Evolutionary conservation across 2,888 invertebrate species (phyloP).

Genomic region (Chaetogeoica ovagalla): DNA sequence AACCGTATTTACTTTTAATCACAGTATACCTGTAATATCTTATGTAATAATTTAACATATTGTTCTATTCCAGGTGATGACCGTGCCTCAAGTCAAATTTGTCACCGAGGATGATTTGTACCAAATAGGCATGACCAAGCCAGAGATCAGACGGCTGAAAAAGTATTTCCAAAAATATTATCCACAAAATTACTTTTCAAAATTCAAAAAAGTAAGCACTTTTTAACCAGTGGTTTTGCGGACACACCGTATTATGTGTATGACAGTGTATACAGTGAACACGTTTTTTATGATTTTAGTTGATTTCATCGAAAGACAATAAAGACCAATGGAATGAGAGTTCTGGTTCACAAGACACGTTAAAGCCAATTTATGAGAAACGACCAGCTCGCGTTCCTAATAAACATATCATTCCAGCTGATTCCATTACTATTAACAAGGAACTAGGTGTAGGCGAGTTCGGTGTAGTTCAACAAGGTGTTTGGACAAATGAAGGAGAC

Average conservation of each 20-base stretch:
- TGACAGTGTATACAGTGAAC: too few relatives aligned
- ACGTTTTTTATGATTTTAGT: slow-evolving; percentile 56
- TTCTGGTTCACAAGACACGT: slow-evolving; percentile 52
- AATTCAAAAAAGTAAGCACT: slow-evolving; percentile 74
- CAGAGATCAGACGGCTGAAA: slow-evolving; percentile 90
- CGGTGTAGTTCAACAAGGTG: slow-evolving; percentile 96
- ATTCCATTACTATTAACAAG: slow-evolving; percentile 89
- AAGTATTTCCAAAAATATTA: slow-evolving; percentile 93
- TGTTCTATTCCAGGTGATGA: slow-evolving; percentile 66
- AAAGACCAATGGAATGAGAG: slow-evolving; percentile 57
- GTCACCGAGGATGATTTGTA: slow-evolving; percentile 89
- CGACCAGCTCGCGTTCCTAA: slow-evolving; percentile 69
- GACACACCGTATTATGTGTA: neutral
- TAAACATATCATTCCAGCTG: slow-evolving; percentile 84
- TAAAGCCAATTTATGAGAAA: slow-evolving; percentile 58
- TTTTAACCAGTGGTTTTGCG: neutral
- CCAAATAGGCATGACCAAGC: slow-evolving; percentile 90
- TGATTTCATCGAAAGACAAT: slow-evolving; percentile 59
- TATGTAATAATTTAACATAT: neutral
- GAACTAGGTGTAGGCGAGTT: slow-evolving; percentile 96
- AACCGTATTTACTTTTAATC: neutral
- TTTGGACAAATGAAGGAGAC: slow-evolving; percentile 93
- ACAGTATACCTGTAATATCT: neutral
- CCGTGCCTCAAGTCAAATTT: slow-evolving; percentile 88
- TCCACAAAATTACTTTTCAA: slow-evolving; percentile 89